A percentile compares a stretch with the other conserved stretches of the same genome.
These are phyloP conservation scores for Agriopis aurantiaria DNA, from an alignment of 2,888 invertebrate genomes.

Conservation along the genomic window DNA sequence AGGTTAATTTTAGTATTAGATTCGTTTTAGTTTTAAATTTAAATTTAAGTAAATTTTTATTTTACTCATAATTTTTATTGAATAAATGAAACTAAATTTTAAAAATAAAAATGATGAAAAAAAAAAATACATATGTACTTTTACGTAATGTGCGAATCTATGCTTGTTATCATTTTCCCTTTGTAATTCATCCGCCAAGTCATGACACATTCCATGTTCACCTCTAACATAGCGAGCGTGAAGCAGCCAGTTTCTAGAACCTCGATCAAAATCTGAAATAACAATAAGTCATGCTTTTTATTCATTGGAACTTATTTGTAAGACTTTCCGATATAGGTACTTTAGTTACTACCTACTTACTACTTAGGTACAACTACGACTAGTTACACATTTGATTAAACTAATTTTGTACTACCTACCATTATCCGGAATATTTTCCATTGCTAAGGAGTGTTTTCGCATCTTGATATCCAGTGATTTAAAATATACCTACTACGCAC, in stretches of 20 bases:
- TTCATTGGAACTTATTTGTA: no score
- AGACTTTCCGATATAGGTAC: no score
- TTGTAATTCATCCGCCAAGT: slow-evolving; percentile 73
- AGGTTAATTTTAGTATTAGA: no score
- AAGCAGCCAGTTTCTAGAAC: slow-evolving; percentile 76
- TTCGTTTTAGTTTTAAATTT: no score
- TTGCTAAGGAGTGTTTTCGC: slow-evolving; percentile 45
- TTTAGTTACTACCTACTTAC: no score
- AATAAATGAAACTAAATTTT: no score
- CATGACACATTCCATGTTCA: slow-evolving; percentile 71
- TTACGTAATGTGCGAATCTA: slow-evolving; percentile 75
- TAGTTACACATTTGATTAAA: not conserved
- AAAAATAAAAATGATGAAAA: no score
- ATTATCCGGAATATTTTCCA: slow-evolving; percentile 44
- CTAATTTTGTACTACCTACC: slow-evolving; percentile 39
- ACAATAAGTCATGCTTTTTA: not conserved
- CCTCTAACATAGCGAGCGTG: slow-evolving; percentile 80
- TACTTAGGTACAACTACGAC: not conserved
- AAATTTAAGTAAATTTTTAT: no score
- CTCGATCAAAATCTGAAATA: slow-evolving; percentile 59
- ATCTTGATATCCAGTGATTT: slow-evolving; percentile 25
- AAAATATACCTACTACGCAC: no score
- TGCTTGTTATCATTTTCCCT: slow-evolving; percentile 69
- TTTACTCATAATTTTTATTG: no score
- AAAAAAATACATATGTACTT: slow-evolving; percentile 56